phyloP scores from a whole-genome alignment of 2,888 invertebrate genomes.

The Agrotis clavis region DNA sequence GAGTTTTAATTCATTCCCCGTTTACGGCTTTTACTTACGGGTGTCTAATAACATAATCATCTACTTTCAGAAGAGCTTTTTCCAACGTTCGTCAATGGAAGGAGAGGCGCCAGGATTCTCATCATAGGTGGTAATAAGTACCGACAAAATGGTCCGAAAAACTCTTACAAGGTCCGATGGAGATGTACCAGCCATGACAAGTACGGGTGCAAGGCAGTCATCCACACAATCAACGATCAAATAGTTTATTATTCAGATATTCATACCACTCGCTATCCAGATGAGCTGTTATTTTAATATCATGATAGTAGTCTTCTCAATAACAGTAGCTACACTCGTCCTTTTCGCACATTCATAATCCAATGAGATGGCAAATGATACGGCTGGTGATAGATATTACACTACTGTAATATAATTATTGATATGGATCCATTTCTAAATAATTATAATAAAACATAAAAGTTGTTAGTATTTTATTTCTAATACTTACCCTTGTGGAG shows the following conservation, averaged over 20 bases:
- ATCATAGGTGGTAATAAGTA: slow-evolving; percentile 66
- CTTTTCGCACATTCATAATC: neutral
- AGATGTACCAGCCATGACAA: slow-evolving; percentile 72
- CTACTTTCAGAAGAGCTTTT: slow-evolving; percentile 49
- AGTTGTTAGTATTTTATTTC: neutral
- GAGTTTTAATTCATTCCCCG: no score
- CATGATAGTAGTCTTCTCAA: neutral
- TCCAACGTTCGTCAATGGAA: slow-evolving; percentile 56
- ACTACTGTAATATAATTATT: no score
- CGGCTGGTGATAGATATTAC: no score
- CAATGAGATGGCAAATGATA: neutral
- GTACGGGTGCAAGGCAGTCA: slow-evolving; percentile 66
- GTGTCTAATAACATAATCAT: neutral
- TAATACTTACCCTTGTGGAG: no score
- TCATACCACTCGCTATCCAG: slow-evolving; percentile 63
- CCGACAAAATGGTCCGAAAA: slow-evolving; percentile 59
- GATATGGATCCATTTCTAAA: no score
- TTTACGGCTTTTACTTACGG: no score
- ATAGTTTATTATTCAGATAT: slow-evolving; percentile 68
- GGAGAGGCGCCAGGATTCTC: slow-evolving; percentile 66
- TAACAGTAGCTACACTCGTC: neutral
- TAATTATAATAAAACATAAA: slow-evolving; percentile 3
- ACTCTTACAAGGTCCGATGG: slow-evolving; percentile 68
- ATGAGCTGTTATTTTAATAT: neutral
- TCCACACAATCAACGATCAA: slow-evolving; percentile 67